phyloP scores from a whole-genome alignment of 1,140 invertebrate genomes.

The Maconellicoccus hirsutus region DNA sequence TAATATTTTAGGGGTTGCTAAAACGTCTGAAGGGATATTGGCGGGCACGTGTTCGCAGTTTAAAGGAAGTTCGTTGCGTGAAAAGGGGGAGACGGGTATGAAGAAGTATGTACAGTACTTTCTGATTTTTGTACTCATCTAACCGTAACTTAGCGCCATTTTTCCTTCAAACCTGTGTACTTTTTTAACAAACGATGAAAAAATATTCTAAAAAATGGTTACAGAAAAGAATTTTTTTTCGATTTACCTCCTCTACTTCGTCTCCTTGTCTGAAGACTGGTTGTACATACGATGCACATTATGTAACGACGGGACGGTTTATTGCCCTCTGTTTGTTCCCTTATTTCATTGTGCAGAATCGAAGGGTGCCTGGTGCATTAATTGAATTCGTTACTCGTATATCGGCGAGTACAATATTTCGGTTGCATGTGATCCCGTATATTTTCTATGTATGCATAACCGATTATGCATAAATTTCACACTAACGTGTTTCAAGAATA shows the following conservation, averaged over 20 bases:
- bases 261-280: background rate
- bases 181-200: no score
- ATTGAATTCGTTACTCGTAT: conserved; percentile 22
- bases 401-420: conserved; percentile 11
- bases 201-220: no score
- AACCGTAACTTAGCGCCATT: no score
- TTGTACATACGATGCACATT: background rate
- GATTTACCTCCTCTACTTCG: no score
- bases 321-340: conserved; percentile 16
- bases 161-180: no score
- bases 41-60: conserved; percentile 15
- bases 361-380: conserved; percentile 19
- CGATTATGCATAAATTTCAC: conserved; percentile 19
- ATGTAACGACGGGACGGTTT: conserved; percentile 17
- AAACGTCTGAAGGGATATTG: background rate
- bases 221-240: no score
- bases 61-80: conserved; percentile 17
- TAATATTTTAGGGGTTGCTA: conserved; percentile 12
- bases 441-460: background rate
- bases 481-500: background rate
- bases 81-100: background rate
- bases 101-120: no score
- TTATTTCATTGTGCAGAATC: background rate
- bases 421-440: conserved; percentile 13
- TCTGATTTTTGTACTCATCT: no score